These are phyloP conservation scores for Acleris cristana DNA, from an alignment of 2,888 invertebrate species.

Conservation along the genomic window DNA sequence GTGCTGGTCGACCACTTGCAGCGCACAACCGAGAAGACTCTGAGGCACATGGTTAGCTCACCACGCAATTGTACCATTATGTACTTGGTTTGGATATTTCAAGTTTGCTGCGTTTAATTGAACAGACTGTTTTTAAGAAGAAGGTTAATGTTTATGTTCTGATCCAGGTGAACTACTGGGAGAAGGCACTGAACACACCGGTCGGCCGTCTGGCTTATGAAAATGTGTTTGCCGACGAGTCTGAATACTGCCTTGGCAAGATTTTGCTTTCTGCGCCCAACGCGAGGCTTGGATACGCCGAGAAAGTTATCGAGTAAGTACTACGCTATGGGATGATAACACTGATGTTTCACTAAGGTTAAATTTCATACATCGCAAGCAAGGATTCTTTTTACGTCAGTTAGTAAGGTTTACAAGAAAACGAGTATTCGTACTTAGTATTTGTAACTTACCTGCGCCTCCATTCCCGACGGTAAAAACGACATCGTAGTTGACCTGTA, in stretches of 20 bases:
- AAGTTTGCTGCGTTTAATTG: too few species aligned
- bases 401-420: too few species aligned
- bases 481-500: too few species aligned
- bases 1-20: constrained; percentile 73
- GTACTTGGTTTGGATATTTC: too few species aligned
- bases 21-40: constrained; percentile 73
- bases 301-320: constrained; percentile 87
- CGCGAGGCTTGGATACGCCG: constrained; percentile 89
- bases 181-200: constrained; percentile 91
- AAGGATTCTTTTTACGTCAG: too few species aligned
- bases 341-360: too few species aligned
- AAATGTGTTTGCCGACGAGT: constrained; percentile 88
- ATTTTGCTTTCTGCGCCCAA: constrained; percentile 92
- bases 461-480: too few species aligned
- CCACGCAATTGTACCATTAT: too few species aligned
- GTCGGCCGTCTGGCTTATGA: constrained; percentile 92
- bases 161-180: constrained; percentile 92
- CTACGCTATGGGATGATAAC: background rate
- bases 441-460: too few species aligned
- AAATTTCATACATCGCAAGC: too few species aligned
- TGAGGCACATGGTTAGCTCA: constrained; percentile 67
- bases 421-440: too few species aligned
- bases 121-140: background rate
- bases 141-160: constrained; percentile 54
- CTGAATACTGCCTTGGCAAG: constrained; percentile 88